Evolutionary conservation across 2,888 invertebrate species (phyloP).

Genomic region (Taenaris catops): DNA sequence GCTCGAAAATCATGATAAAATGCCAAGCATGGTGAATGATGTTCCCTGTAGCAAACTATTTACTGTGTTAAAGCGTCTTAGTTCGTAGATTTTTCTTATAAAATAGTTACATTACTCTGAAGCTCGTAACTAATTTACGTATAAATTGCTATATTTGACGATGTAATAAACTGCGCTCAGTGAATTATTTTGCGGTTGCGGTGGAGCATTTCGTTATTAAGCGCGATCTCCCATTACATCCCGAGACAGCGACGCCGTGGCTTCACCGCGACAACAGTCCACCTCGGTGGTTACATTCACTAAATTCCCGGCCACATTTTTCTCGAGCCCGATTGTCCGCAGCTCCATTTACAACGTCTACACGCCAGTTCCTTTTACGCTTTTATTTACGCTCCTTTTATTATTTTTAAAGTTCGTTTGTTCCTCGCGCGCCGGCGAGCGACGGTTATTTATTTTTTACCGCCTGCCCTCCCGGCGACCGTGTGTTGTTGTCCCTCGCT

Average conservation of each 20-base stretch:
- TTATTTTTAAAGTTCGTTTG: constrained; percentile 79
- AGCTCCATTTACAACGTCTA: constrained; percentile 79
- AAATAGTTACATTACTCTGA: no score
- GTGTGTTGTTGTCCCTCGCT: constrained; percentile 77
- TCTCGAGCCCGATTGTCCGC: constrained; percentile 74
- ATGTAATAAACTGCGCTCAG: constrained; percentile 18
- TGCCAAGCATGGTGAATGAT: no score
- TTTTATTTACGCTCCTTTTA: constrained; percentile 79
- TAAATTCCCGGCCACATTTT: constrained; percentile 74
- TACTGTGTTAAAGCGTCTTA: no score
- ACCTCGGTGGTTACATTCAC: constrained; percentile 65
- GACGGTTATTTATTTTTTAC: constrained; percentile 76
- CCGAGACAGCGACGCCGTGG: constrained; percentile 41
- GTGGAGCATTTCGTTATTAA: constrained; percentile 58
- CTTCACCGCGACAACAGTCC: constrained; percentile 42
- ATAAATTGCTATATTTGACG: no score
- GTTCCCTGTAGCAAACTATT: no score
- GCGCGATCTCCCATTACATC: constrained; percentile 55
- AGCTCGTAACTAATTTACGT: no score
- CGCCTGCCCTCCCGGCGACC: constrained; percentile 76
- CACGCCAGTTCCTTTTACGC: constrained; percentile 79
- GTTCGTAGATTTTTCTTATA: no score
- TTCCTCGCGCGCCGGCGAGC: constrained; percentile 75
- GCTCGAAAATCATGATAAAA: no score
- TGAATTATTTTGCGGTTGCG: constrained; percentile 41